Conservation (phyloP, 2,113 vertebrate species). For the Pavo muticus region DNA sequence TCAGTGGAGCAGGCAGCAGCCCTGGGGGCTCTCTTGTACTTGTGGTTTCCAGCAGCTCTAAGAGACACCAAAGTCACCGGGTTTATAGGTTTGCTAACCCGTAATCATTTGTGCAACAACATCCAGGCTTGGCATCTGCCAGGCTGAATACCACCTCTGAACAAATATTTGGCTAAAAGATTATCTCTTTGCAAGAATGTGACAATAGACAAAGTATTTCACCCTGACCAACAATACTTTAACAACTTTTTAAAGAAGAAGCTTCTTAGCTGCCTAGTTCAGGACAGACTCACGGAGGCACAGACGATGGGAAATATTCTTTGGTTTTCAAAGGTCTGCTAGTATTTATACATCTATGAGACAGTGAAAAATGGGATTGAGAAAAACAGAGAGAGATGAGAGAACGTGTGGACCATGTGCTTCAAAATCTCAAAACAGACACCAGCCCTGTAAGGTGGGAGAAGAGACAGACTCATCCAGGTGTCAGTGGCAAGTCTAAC, state of each 20-base stretch:
- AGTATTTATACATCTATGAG: neutral
- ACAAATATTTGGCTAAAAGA: neutral
- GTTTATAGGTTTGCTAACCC: neutral
- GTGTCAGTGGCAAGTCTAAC: neutral
- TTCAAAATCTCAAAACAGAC: neutral
- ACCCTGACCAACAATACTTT: neutral
- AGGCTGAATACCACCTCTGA: neutral
- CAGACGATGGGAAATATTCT: neutral
- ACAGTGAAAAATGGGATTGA: neutral
- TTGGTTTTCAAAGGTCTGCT: neutral
- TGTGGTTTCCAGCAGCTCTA: neutral
- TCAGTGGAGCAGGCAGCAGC: neutral
- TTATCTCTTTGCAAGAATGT: neutral
- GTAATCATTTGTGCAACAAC: neutral
- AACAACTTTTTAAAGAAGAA: neutral
- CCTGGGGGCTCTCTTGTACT: neutral
- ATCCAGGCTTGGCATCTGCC: neutral
- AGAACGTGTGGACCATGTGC: accelerated
- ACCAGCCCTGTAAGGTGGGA: neutral
- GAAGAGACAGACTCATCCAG: neutral
- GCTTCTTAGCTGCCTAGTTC: neutral
- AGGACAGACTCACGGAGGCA: neutral
- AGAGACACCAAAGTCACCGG: neutral
- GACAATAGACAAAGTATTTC: neutral
- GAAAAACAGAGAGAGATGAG: neutral